Percentiles rank a stretch among this genome's conserved stretches.
phyloP scores from a whole-genome alignment of 1,140 invertebrate genomes.

The Pachypsylla venusta region DNA sequence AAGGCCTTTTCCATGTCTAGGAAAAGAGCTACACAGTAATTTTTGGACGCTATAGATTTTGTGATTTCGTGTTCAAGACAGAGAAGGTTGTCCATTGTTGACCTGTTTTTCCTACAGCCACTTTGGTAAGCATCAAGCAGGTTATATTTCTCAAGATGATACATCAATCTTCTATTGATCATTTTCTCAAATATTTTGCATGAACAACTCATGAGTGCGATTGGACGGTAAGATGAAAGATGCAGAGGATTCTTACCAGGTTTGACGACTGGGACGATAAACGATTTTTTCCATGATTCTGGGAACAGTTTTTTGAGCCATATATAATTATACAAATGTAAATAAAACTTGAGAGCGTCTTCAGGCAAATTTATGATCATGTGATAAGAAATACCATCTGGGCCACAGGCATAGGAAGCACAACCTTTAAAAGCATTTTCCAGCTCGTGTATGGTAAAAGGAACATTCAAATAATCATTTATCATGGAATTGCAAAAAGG shows the following conservation, averaged over 20 bases:
- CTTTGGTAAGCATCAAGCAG: neutral
- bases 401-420: too few relatives aligned
- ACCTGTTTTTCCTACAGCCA: neutral
- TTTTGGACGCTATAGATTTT: neutral
- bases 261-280: conserved; percentile 5
- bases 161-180: neutral
- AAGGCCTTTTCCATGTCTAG: conserved; percentile 4
- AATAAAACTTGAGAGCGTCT: too few relatives aligned
- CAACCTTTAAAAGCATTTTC: too few relatives aligned
- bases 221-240: neutral
- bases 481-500: too few relatives aligned
- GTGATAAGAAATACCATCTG: too few relatives aligned
- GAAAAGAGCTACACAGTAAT: neutral
- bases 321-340: neutral
- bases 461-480: too few relatives aligned
- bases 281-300: neutral
- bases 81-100: neutral
- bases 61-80: neutral
- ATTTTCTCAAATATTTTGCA: conserved; percentile 2
- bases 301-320: neutral
- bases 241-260: neutral
- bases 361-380: too few relatives aligned
- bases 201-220: neutral
- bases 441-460: too few relatives aligned
- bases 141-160: neutral